Conservation (phyloP, 2,113 vertebrate genomes). For the Loxodonta africana region DNA sequence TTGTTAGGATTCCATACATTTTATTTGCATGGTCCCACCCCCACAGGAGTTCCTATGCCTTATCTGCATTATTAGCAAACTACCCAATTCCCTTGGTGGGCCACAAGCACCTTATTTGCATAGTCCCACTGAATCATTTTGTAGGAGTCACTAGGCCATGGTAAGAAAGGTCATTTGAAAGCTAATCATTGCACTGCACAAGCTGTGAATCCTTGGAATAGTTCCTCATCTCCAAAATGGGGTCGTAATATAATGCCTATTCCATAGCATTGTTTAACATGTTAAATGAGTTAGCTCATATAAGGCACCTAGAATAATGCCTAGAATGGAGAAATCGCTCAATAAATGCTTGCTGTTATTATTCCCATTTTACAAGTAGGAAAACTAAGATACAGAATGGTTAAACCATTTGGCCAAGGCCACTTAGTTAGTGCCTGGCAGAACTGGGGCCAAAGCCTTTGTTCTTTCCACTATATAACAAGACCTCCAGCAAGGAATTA, state of each 20-base stretch:
- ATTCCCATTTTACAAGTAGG: neutral
- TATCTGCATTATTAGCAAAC: too few relatives aligned
- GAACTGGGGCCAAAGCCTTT: neutral
- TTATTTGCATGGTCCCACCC: neutral
- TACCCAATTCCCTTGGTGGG: too few relatives aligned
- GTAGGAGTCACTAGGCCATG: neutral
- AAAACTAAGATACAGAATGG: neutral
- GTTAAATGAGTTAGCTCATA: neutral
- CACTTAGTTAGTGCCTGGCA: neutral
- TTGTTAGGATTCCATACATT: neutral
- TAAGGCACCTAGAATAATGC: neutral
- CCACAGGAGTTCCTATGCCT: too few relatives aligned
- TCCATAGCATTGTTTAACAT: neutral
- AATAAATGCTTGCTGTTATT: neutral
- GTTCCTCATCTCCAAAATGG: conserved; percentile 15
- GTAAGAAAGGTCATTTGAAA: neutral
- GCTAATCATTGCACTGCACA: neutral
- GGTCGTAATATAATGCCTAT: neutral
- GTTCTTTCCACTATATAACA: neutral
- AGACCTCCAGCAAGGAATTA: too few relatives aligned
- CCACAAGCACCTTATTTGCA: too few relatives aligned
- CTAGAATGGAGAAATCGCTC: neutral
- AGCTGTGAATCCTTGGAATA: neutral
- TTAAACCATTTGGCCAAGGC: neutral
- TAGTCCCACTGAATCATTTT: too few relatives aligned